Base-by-base conservation (phyloP, 2,113 vertebrate genomes). In the Eptatretus burgeri region DNA sequence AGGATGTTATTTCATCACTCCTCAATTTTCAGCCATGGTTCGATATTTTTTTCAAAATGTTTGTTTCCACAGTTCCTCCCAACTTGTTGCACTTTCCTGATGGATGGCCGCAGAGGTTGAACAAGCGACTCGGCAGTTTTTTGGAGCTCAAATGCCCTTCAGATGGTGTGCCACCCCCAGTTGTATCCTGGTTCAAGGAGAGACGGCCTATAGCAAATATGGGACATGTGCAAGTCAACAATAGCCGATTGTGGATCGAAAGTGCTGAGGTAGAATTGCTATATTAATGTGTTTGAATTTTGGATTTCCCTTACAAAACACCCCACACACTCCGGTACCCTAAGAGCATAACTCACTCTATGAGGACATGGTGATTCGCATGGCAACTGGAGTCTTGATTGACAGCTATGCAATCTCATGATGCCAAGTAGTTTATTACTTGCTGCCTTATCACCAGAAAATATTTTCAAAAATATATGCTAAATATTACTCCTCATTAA, bases 171-270 rank as follows among this genome's bases (percentile, higher is more conserved):
- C 91, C 91, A 2, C 80, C 85, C 56, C 85, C 89, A 0, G 73
- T 78, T 66, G 69, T 89, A 76, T 80, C 76, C 67, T 98, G 91
- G 91, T 88, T 85, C 73, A 93, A 86, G 76, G 88, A 89, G 27
- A 76, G 83, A 56, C 73, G 69, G 63, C 41, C 69, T 62, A 65
- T 93, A 60, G 69, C 75, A 0, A 78, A 73, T 1, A 20, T 10
- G 12, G 81, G 83, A 65, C 83, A 84, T 53, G 80, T 68, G 8
- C 73, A 41, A 41, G 27, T 41, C 27, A 41, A 41, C 27, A 41
- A 41, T 41, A 41, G 27, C 27, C 27, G 27, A 7, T 41, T 98
- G n/a, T 66, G 71, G 49, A 77, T 96, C 64, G 77, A 72, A 70
- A 71, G 69, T 69, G 73, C 81, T 1, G 82, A 96, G 84, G 91